Base-by-base conservation (phyloP, 1,140 invertebrate genomes). In the Aphis craccivora region DNA sequence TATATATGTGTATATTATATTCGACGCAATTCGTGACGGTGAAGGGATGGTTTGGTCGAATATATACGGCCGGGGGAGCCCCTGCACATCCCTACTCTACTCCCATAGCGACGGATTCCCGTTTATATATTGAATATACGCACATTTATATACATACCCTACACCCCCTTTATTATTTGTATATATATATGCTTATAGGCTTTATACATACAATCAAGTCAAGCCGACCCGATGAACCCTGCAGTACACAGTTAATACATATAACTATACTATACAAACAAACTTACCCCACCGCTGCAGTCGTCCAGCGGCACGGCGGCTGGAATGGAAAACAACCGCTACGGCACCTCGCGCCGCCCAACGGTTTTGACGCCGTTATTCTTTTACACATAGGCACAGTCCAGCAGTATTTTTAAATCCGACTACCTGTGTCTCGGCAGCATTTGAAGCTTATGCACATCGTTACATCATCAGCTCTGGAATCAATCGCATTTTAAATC, bases 141-240 rank as follows among this genome's bases (percentile, higher is more conserved):
- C 25, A n/a, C 30, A 60, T 60, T 30, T 60, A 30, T 45, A 23
- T 40, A 23, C 9, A 30, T 60, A 60, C 4, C 30, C 7, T 60
- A 60, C 4, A 60, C 7, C 0, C 55, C 1, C 55, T 60, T 60
- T 60, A 30, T 60, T 67, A n/a, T 67, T 14, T 67, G 25, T 60
- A 67, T 67, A 67, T 67, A 60, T 30, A 67, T n/a, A 67, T 67
- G 23, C 22, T 5, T 14, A 4, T 18, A 76, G n/a, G 11, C 60
- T 76, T 40, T 40, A 43, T 40, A 84, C 25, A 84, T 40, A 92
- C 83, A 92, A 45, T 40, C 60, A 35, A 45, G 76, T 83, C 83
- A 92, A 92, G 76, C 91, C 91, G 45, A 48, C 76, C 60, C 45
- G 43, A 92, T 83, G 53, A 83, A 92, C 76, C 76, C 14, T 11